These are phyloP conservation scores for Argyrosomus japonicus DNA, from an alignment of 2,113 vertebrate species.

Conservation along the genomic window DNA sequence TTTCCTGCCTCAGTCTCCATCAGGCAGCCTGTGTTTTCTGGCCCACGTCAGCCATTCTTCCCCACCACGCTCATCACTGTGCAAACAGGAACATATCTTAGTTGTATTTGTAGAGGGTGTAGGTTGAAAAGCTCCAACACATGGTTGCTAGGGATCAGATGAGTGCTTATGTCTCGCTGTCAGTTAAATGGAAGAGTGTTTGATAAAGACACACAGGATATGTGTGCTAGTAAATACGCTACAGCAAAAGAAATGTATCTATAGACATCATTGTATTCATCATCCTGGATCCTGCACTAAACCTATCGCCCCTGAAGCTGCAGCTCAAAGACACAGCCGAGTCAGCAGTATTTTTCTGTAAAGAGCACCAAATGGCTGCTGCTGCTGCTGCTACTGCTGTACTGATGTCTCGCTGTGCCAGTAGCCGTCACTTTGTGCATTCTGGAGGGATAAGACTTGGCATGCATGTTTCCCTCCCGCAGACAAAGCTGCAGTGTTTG, in stretches of 20 bases:
- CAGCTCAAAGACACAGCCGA: conserved; percentile 2
- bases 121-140: conserved; percentile 3
- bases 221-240: background rate
- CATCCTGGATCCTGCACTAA: background rate
- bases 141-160: conserved; percentile 48
- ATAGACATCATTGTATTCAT: background rate
- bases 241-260: background rate
- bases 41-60: background rate
- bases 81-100: conserved; percentile 60
- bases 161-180: background rate
- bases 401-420: conserved; percentile 4
- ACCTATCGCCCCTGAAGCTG: background rate
- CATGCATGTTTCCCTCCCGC: conserved; percentile 5
- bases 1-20: background rate
- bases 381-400: background rate
- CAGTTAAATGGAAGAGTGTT: background rate
- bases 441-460: conserved; percentile 30
- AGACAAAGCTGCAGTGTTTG: conserved; percentile 58
- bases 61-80: conserved; percentile 11
- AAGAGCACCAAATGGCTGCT: conserved; percentile 51
- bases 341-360: conserved; percentile 39
- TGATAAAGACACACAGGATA: background rate
- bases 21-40: conserved; percentile 32
- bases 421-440: conserved; percentile 28
- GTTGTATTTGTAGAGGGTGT: conserved; percentile 66